Evolutionary conservation across 2,888 invertebrate genomes (phyloP), one percentile per base, ranked within the genome.

Genomic region (Hydroisotoma schaefferi): DNA sequence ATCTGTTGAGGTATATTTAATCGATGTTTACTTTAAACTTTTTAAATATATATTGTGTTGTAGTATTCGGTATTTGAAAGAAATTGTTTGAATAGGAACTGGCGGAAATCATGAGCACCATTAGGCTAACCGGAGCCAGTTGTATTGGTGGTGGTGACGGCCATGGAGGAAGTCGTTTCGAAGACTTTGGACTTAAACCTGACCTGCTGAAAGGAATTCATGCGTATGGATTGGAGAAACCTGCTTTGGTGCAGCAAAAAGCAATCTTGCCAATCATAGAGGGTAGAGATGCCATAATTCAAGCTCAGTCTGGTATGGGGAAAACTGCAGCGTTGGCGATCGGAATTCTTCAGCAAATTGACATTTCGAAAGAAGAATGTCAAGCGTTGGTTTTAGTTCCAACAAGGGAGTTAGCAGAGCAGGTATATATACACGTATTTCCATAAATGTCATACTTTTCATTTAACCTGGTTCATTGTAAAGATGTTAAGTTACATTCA

Each of bases 201-300:
- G 79, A 81, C 55, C 74, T 82, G 2, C 73, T 82, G 2, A 74
- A 81, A 60, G 82, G 82, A 55, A 78, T 82, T 63, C 81, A 81
- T 72, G 80, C 80, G 3, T 82, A 81, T 68, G 82, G 80, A 12
- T 28, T 57, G 20, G 60, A 60, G 37, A 57, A 52, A 25, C 63
- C 63, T 12, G 29, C 60, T 2, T 10, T 3, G 2, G 27, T 43
- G 51, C 63, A 63, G 27, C 28, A 57, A 47, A 4, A 20, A 1
- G 56, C 53, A 2, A 60, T 63, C 20, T 12, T 48, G 10, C 57
- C 55, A 1, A 22, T 22, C n/a, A 49, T 53, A 20, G 15, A 53
- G 15, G 60, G 60, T 12, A 18, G 43, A 44, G 63, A 63, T 59
- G 53, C 51, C 3, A 56, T 59, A 23, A 15, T 54, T 12, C 63